Base-by-base conservation (phyloP, 2,797 vertebrate species). In the Cephalopachus bancanus region DNA sequence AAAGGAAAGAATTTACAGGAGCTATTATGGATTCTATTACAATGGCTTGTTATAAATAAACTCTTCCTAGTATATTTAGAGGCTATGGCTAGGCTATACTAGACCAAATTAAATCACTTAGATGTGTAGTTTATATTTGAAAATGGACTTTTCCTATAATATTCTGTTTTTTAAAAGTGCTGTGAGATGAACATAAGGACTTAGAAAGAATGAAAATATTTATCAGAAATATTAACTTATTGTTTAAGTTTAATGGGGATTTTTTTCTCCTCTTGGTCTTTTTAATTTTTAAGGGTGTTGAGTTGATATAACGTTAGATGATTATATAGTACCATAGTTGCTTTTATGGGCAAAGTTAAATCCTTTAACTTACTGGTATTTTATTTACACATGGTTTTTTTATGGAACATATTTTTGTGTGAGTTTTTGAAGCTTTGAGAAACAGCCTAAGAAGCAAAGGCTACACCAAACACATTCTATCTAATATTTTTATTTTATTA, bases 191-290 rank as follows among this genome's bases (percentile, higher is more conserved):
- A 62, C 64, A 59, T 65, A 83, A 92, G 51, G 16, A 79, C 62
- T 93, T 95, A 67, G 65, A 78, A 87, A 89, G 30, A 94, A 84
- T 62, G 37, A 85, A 67, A 96, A 87, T 84, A 69, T 96, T 81
- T 79, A 85, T 76, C 12, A 64, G 44, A 72, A 96, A 94, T 59
- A 69, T 51, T 81, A n/a, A 81, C n/a, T 93, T 81, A 49, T 44
- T 89, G 7, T 83, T 7, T 91, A 67, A 78, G 30, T 65, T 74
- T 72, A 62, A 33, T 72, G 3, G 8, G 14, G 1, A 59, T 75
- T 81, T 75, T 88, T 87, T 37, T 15, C 1, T 1, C 10, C 7
- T 19, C 16, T 80, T 69, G 37, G 4, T 84, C 1, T 81, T 94
- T 65, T 7, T 85, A 67, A 81, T 49, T 83, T 92, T 74, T 85